Evolutionary conservation across 2,113 vertebrate species (phyloP), one percentile per base, ranked within the genome.

Genomic region (Malurus melanocephalus): DNA sequence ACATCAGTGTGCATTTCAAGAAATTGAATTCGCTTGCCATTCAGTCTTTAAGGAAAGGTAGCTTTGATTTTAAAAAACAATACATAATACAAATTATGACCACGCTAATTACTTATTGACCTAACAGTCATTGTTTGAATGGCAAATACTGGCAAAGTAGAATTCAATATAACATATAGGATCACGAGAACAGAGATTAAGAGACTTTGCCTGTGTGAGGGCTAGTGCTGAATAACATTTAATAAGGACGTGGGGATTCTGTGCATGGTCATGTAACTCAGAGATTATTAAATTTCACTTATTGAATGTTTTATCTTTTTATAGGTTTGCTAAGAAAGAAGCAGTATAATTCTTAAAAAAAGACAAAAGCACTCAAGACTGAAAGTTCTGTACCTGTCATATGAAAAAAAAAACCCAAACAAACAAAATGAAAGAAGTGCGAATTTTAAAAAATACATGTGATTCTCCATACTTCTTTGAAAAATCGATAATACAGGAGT

Each of bases 71-170:
- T 94, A 92, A 96, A 95, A 64, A 76, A 88, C 71, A 92, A 77
- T 88, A 26, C 2, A 30, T 38, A 60, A 49, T 12, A 42, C 11
- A 79, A 52, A 42, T 82, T 93, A 90, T 93, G 85, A 91, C 55
- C 30, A 72, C 7, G 79, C 57, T 94, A 95, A 95, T 95, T 96
- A 89, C 84, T 96, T 96, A 94, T 88, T 94, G 72, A 95, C 76
- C 60, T 88, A 72, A 88, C 55, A 93, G 43, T 43, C 46, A 62
- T 75, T 90, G 71, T 85, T 91, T 79, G 33, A 95, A 72, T 74
- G 53, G 81, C 72, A 95, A 94, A 87, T 32, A 62, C 65, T 93
- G 94, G 84, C 65, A 87, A 91, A 91, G 53, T 79, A 85, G 6
- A 61, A 92, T 65, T 93, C 86, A 92, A 26, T 90, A 68, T 42